phyloP scores from a whole-genome alignment of 64 coral and sea anemone genomes.

The Montipora sp. region DNA sequence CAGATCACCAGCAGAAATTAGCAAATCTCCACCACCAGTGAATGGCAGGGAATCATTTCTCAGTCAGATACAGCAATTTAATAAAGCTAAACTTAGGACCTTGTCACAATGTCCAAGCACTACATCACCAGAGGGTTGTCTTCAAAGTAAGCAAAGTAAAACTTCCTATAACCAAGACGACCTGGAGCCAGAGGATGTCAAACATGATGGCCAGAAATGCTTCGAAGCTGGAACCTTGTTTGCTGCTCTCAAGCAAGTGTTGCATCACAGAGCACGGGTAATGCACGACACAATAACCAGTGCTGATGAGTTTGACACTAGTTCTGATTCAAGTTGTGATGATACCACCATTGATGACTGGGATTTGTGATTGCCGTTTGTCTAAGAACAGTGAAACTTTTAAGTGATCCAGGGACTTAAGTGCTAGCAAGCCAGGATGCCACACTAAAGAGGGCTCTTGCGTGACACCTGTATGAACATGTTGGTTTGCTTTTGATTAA shows the following conservation, averaged over 20 bases:
- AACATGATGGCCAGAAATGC: background rate
- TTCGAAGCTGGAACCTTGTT: background rate
- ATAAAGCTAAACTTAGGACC: slow-evolving; percentile 7
- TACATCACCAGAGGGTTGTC: background rate
- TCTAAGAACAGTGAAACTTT: background rate
- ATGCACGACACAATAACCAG: slow-evolving; percentile 24
- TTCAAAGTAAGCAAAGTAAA: background rate
- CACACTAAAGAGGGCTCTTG: too few relatives aligned
- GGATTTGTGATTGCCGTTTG: background rate
- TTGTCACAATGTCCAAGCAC: background rate
- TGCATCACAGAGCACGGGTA: slow-evolving; percentile 12
- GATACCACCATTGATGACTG: background rate
- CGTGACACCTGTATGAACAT: too few relatives aligned
- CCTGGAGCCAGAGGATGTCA: background rate
- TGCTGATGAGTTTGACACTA: background rate
- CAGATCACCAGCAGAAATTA: background rate
- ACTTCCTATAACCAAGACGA: background rate
- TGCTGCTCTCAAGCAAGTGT: background rate
- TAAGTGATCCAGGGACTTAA: too few relatives aligned
- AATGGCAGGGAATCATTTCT: slow-evolving; percentile 22
- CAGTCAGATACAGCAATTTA: slow-evolving; percentile 28
- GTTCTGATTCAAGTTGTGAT: background rate
- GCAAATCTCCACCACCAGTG: background rate
- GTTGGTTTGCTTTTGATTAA: too few relatives aligned
- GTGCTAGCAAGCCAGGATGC: too few relatives aligned